phyloP scores from a whole-genome alignment of 2,888 invertebrate genomes.

The Nephrotoma appendiculata region DNA sequence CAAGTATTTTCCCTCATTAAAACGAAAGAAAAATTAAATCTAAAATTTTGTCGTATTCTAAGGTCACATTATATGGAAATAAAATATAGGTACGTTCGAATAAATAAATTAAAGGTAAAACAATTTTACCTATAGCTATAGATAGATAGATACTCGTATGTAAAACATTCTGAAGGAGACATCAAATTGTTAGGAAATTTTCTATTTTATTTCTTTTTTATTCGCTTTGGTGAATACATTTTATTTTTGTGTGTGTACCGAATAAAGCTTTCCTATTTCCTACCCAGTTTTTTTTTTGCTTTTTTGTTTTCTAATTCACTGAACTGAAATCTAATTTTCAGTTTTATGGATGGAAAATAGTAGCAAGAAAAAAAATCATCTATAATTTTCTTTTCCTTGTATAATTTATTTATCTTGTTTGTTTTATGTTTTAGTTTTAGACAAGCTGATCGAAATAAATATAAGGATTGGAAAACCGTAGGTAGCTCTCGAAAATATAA shows the following conservation, averaged over 20 bases:
- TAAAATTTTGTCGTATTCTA: background rate
- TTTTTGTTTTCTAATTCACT: background rate
- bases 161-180: background rate
- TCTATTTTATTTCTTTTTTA: background rate
- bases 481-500: background rate
- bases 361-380: background rate
- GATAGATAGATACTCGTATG: background rate
- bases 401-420: background rate
- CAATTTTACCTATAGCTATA: background rate
- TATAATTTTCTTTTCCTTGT: background rate
- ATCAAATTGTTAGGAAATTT: background rate
- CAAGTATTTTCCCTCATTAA: background rate
- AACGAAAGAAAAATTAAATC: background rate
- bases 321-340: background rate
- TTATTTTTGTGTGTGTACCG: background rate
- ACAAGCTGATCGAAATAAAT: background rate
- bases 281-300: background rate
- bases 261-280: background rate
- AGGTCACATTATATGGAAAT: background rate
- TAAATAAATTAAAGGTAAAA: background rate
- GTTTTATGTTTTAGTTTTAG: background rate
- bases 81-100: background rate
- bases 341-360: background rate
- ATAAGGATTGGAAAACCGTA: background rate
- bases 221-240: background rate